Conservation (phyloP, 2,797 vertebrate genomes). For the Coreius guichenoti region DNA sequence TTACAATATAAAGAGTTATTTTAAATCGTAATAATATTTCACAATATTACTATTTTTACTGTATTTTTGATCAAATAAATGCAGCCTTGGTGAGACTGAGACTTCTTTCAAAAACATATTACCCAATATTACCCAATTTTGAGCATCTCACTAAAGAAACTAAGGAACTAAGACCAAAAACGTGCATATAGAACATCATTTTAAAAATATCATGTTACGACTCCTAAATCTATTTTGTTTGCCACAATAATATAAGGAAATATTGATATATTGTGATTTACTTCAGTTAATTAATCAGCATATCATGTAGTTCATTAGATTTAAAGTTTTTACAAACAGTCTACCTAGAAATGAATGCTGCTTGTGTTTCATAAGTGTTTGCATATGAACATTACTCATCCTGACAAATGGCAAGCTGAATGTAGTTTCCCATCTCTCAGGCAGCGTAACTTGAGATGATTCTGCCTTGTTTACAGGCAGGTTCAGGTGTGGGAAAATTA, state of each 20-base stretch:
- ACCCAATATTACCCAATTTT: neutral
- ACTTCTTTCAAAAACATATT: neutral
- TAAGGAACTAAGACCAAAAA: neutral
- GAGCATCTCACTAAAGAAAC: neutral
- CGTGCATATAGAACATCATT: neutral
- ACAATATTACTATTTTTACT: neutral
- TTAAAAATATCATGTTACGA: neutral
- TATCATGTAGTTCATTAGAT: neutral
- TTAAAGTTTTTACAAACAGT: neutral
- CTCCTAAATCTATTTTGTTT: neutral
- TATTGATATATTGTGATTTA: neutral
- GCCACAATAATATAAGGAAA: neutral
- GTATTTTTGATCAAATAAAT: neutral
- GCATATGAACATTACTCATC: constrained; percentile 13
- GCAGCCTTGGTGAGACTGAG: neutral
- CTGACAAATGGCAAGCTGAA: constrained; percentile 33
- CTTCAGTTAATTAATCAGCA: neutral
- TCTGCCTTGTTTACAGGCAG: constrained; percentile 32
- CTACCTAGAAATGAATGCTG: neutral
- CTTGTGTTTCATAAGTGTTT: neutral
- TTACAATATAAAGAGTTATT: neutral
- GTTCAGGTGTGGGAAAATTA: constrained; percentile 36
- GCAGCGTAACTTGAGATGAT: constrained; percentile 38
- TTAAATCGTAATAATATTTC: neutral
- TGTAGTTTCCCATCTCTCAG: constrained; percentile 29